A percentile compares a stretch with the other conserved stretches of the same genome.
Evolutionary conservation across 2,888 invertebrate genomes (phyloP).

Genomic region (Lymantria monacha): DNA sequence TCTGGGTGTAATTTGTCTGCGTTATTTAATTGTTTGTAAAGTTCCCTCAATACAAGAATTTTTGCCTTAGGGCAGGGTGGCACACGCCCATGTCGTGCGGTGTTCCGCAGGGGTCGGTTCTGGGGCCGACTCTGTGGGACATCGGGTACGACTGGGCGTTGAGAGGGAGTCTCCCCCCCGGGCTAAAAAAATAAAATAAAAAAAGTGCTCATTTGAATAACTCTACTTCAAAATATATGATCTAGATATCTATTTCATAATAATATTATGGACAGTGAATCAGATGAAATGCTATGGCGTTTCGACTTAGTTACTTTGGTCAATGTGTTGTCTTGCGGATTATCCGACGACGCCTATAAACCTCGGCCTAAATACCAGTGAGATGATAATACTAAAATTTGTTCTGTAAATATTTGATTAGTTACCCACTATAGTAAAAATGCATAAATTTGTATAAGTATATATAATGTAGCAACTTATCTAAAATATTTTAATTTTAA

Average conservation of each 20-base stretch:
- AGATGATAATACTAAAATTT: constrained; percentile 38
- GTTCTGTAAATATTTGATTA: constrained; percentile 51
- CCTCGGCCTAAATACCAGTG: constrained; percentile 52
- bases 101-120: too few relatives aligned
- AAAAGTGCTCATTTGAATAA: constrained; percentile 22
- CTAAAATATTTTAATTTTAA: neutral
- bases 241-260: constrained; percentile 35
- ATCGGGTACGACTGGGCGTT: too few relatives aligned
- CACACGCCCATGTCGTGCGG: too few relatives aligned
- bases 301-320: constrained; percentile 49
- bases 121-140: too few relatives aligned
- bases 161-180: too few relatives aligned
- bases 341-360: constrained; percentile 50
- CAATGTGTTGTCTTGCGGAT: constrained; percentile 51
- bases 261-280: constrained; percentile 42
- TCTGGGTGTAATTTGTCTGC: too few relatives aligned
- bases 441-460: neutral
- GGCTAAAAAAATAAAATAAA: too few relatives aligned
- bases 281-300: constrained; percentile 39
- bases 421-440: constrained; percentile 9
- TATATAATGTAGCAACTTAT: neutral
- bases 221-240: constrained; percentile 4
- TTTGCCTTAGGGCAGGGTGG: too few relatives aligned
- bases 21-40: too few relatives aligned
- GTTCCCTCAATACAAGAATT: too few relatives aligned